Evolutionary conservation across 2,888 invertebrate genomes (phyloP).

Genomic region (Gastrophysa polygoni): DNA sequence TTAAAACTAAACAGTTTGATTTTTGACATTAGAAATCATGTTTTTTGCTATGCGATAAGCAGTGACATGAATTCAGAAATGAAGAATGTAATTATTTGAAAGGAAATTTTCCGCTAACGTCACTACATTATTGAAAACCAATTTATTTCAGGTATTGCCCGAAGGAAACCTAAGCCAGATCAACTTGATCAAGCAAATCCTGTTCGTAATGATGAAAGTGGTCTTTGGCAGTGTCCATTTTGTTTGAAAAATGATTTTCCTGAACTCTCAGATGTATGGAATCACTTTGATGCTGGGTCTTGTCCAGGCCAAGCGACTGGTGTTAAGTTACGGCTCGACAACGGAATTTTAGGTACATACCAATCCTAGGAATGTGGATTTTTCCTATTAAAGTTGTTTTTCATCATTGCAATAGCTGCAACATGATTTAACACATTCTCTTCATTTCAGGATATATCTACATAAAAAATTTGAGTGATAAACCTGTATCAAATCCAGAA

Average conservation of each 20-base stretch:
- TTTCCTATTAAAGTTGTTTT: too few relatives aligned
- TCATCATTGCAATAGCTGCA: too few relatives aligned
- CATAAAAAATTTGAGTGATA: conserved; percentile 92
- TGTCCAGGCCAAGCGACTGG: conserved; percentile 97
- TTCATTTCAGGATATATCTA: conserved; percentile 86
- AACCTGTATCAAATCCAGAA: conserved; percentile 90
- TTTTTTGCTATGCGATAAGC: too few relatives aligned
- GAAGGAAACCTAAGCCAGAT: conserved; percentile 60
- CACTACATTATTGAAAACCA: too few relatives aligned
- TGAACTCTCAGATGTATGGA: conserved; percentile 97
- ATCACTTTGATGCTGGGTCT: conserved; percentile 94
- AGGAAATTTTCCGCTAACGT: too few relatives aligned
- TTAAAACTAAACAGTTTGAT: too few relatives aligned
- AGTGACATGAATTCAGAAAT: too few relatives aligned
- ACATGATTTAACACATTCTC: too few relatives aligned
- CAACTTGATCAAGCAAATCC: conserved; percentile 96
- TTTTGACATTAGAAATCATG: too few relatives aligned
- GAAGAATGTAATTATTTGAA: too few relatives aligned
- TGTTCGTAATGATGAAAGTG: conserved; percentile 91
- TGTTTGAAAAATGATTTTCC: conserved; percentile 96
- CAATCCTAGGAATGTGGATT: too few relatives aligned
- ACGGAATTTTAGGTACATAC: conserved; percentile 79
- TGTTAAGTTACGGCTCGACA: conserved; percentile 87
- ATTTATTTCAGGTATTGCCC: conserved; percentile 29
- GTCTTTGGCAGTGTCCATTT: conserved; percentile 97